A percentile compares a stretch with the other conserved stretches of the same genome.
Evolutionary conservation across 2,113 vertebrate species (phyloP).

Genomic region (Shinisaurus crocodilurus): DNA sequence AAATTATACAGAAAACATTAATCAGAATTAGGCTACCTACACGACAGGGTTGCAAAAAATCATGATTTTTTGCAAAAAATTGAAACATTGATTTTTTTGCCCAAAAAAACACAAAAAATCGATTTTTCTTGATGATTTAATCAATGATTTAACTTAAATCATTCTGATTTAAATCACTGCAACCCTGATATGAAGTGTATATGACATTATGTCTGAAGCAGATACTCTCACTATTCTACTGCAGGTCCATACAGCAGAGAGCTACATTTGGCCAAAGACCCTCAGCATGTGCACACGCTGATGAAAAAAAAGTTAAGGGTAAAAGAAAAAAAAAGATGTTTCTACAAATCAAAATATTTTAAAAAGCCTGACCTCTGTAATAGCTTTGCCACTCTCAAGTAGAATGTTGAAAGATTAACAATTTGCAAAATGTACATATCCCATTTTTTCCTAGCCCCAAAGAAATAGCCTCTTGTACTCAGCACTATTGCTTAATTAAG

Average conservation of each 20-base stretch:
- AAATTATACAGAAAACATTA: no score
- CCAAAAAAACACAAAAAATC: no score
- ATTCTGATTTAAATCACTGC: no score
- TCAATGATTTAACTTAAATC: no score
- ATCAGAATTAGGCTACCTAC: no score
- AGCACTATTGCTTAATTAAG: not conserved
- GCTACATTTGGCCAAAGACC: not conserved
- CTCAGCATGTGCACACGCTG: not conserved
- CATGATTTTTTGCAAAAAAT: no score
- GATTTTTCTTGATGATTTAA: no score
- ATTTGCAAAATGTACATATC: not conserved
- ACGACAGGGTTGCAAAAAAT: no score
- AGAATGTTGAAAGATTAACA: not conserved
- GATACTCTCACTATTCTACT: not conserved
- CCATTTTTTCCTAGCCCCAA: no score
- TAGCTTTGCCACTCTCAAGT: not conserved
- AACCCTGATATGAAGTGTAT: no score
- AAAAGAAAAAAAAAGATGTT: slow-evolving; percentile 19
- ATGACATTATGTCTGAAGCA: not conserved
- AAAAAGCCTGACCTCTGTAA: not conserved
- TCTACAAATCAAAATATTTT: slow-evolving; percentile 19
- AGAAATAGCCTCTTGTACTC: not conserved
- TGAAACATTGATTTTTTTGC: no score
- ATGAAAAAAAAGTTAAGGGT: not conserved
- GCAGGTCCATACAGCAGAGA: not conserved